Conservation (phyloP, 2,888 invertebrate species). For the Sepioteuthis lessoniana region DNA sequence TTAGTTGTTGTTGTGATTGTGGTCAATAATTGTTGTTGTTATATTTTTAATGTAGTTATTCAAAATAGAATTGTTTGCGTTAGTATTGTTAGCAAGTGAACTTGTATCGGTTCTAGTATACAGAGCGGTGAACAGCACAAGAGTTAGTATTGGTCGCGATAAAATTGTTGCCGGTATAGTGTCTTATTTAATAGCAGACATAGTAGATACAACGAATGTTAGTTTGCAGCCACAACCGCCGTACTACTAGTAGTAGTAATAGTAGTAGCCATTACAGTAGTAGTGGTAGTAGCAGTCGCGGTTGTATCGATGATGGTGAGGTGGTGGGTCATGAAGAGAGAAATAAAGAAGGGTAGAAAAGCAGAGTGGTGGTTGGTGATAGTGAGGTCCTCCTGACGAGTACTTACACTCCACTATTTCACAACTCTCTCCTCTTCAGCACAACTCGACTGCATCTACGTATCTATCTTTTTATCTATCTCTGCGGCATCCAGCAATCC, state of each 20-base stretch:
- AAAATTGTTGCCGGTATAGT: background rate
- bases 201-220: background rate
- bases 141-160: conserved; percentile 7
- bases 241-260: background rate
- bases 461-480: background rate
- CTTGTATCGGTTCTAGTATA: background rate
- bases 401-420: background rate
- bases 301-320: background rate
- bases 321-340: background rate
- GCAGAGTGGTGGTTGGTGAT: background rate
- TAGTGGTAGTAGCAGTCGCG: background rate
- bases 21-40: background rate
- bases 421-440: background rate
- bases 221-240: background rate
- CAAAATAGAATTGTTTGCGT: background rate
- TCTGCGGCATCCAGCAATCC: background rate
- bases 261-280: conserved; percentile 2
- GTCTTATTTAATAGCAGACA: conserved; percentile 33
- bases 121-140: background rate
- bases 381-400: background rate
- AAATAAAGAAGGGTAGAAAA: background rate
- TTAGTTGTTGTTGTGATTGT: background rate
- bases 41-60: background rate
- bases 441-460: background rate
- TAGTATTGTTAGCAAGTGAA: background rate